phyloP scores from a whole-genome alignment of 2,113 vertebrate species.

The Psephotus haematonotus region DNA sequence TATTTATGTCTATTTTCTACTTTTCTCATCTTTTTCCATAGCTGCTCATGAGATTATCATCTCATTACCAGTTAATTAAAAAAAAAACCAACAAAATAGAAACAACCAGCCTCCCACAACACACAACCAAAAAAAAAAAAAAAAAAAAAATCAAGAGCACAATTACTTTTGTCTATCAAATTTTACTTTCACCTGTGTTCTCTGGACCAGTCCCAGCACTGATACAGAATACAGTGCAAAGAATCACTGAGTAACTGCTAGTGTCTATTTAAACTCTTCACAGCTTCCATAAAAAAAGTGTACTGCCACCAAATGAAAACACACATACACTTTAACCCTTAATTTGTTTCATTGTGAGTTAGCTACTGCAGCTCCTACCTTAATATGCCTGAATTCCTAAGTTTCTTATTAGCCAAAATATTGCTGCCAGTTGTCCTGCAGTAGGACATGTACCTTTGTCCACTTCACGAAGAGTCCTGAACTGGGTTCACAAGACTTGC shows the following conservation, averaged over 20 bases:
- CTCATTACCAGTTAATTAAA: neutral
- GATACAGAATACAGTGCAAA: neutral
- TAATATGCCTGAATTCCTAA: neutral
- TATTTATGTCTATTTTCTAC: neutral
- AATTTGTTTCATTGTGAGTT: neutral
- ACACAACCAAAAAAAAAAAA: neutral
- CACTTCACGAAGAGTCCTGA: neutral
- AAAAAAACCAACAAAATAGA: too few species aligned
- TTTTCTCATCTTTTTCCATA: neutral
- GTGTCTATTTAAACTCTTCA: neutral
- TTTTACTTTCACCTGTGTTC: neutral
- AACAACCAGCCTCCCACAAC: too few species aligned
- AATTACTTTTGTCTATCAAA: neutral
- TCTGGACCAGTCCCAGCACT: neutral
- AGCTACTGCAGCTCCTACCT: neutral
- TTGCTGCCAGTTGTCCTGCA: neutral
- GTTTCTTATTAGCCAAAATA: neutral
- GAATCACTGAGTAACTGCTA: neutral
- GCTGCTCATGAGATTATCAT: neutral
- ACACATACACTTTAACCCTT: neutral
- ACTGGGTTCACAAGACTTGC: neutral
- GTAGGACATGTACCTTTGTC: neutral
- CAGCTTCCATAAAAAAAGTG: neutral
- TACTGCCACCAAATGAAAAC: neutral
- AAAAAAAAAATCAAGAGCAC: neutral